These are phyloP conservation scores for Anser cygnoides DNA, from an alignment of 2,113 vertebrate species.

Conservation along the genomic window DNA sequence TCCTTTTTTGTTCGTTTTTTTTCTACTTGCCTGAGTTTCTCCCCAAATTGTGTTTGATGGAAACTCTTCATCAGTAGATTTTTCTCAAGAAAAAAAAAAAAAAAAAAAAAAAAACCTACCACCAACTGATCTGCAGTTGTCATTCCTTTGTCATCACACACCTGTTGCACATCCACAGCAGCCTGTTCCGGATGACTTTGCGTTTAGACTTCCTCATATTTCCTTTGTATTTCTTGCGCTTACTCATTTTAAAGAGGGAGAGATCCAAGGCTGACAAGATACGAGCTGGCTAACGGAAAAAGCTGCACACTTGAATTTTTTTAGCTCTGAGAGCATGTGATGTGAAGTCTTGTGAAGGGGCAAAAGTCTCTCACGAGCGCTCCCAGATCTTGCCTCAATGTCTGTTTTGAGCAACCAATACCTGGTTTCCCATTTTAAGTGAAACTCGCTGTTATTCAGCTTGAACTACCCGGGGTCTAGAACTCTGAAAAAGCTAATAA, in stretches of 20 bases:
- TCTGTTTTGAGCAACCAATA: slow-evolving; percentile 6
- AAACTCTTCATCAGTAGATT: background rate
- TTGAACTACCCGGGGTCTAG: slow-evolving; percentile 4
- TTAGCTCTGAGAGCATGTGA: background rate
- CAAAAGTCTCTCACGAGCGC: background rate
- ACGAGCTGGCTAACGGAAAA: background rate
- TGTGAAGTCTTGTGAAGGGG: background rate
- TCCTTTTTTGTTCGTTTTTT: background rate
- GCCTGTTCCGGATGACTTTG: background rate
- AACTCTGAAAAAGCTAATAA: slow-evolving; percentile 47
- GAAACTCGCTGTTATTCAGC: background rate
- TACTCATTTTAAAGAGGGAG: background rate
- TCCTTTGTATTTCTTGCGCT: background rate
- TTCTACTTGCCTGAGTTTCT: background rate
- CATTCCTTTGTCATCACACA: background rate
- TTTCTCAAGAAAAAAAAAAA: background rate
- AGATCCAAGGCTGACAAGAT: background rate
- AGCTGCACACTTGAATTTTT: background rate
- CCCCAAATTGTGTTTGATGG: background rate
- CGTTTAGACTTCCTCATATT: background rate
- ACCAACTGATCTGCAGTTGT: background rate
- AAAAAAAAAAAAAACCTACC: background rate
- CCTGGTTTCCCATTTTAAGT: background rate
- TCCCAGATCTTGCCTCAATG: background rate
- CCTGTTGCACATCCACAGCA: background rate